phyloP scores from a whole-genome alignment of 30 jellyfish, hydroid and myxozoan genomes.

The Aurelia aurita complex sp. Pacific region DNA sequence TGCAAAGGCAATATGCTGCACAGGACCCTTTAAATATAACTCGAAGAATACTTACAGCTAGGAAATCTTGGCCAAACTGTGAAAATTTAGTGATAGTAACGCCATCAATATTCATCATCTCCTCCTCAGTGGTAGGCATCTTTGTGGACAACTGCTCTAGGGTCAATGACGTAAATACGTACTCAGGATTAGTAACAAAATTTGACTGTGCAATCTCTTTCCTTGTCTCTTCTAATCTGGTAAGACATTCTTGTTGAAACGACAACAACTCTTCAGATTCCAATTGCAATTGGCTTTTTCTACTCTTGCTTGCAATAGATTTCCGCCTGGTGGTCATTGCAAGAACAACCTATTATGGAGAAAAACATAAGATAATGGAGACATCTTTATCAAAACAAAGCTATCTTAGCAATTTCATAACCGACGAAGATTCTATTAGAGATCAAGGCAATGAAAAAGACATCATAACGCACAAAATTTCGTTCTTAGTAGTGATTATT shows the following conservation, averaged over 20 bases:
- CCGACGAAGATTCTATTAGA: neutral
- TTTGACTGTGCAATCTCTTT: conserved; percentile 80
- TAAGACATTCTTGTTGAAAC: conserved; percentile 77
- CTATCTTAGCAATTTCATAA: neutral
- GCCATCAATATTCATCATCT: conserved; percentile 85
- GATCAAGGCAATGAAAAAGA: neutral
- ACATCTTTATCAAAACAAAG: neutral
- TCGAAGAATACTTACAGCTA: conserved; percentile 48
- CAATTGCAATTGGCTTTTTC: conserved; percentile 46
- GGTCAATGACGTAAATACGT: conserved; percentile 50
- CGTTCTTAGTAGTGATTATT: no score
- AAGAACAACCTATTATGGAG: conserved; percentile 35
- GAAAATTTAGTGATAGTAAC: conserved; percentile 69
- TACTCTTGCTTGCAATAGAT: conserved; percentile 24
- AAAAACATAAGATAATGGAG: no score
- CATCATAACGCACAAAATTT: no score
- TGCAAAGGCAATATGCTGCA: neutral
- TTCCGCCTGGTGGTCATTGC: conserved; percentile 40
- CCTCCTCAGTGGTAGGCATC: conserved; percentile 80
- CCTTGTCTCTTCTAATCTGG: conserved; percentile 61
- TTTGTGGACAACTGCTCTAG: conserved; percentile 38
- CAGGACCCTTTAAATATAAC: neutral
- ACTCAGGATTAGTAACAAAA: conserved; percentile 72
- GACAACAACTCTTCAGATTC: conserved; percentile 62
- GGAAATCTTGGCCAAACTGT: conserved; percentile 89